Evolutionary conservation across 2,797 vertebrate genomes (phyloP).

Genomic region (Enteromius anoplus): DNA sequence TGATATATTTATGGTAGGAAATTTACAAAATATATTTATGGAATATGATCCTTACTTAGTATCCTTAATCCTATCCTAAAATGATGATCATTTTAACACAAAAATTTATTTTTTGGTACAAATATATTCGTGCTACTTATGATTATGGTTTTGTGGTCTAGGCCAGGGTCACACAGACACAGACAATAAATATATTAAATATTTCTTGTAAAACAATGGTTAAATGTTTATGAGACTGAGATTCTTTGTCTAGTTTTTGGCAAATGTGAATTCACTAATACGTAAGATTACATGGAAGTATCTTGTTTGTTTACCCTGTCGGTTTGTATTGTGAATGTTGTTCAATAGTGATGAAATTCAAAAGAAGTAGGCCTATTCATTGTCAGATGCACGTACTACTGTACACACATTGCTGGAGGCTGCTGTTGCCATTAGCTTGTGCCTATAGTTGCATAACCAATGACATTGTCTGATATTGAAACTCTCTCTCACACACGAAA

Average conservation of each 20-base stretch:
- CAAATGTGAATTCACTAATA: neutral
- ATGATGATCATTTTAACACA: neutral
- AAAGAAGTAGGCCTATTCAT: constrained; percentile 11
- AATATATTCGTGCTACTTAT: neutral
- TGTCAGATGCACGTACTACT: constrained; percentile 15
- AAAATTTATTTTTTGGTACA: neutral
- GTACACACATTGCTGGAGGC: constrained; percentile 24
- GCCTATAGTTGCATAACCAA: constrained; percentile 31
- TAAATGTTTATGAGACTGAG: neutral
- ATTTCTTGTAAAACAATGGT: neutral
- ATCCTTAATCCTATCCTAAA: too few relatives aligned
- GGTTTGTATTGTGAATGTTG: constrained; percentile 12
- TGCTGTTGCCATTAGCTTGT: constrained; percentile 26
- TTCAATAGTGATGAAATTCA: constrained; percentile 27
- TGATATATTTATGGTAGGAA: neutral
- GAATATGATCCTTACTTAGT: neutral
- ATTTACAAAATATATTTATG: neutral
- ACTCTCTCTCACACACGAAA: constrained; percentile 18
- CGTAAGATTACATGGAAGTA: neutral
- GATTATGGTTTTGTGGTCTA: neutral
- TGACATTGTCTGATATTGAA: constrained; percentile 32
- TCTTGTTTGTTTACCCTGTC: constrained; percentile 1
- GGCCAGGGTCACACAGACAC: neutral
- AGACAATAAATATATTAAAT: neutral
- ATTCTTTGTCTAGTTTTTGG: neutral